phyloP scores from a whole-genome alignment of 2,888 invertebrate species.

The Caenorhabditis becei region DNA sequence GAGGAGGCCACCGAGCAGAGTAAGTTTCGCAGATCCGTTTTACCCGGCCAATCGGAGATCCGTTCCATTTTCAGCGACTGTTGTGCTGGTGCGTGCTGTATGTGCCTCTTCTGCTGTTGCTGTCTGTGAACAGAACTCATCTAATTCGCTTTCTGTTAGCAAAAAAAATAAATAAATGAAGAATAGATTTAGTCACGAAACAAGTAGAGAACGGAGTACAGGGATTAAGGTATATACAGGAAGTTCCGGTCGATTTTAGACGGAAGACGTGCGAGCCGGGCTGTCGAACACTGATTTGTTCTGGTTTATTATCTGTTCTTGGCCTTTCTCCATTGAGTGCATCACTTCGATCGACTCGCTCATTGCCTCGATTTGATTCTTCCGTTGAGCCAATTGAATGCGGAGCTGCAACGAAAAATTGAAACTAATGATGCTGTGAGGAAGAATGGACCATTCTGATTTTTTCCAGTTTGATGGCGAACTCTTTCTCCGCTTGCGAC shows the following conservation, averaged over 20 bases:
- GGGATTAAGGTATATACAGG: not conserved
- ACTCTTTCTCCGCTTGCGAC: conserved; percentile 22
- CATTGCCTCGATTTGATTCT: conserved; percentile 6
- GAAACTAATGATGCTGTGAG: not conserved
- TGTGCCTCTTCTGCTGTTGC: conserved; percentile 39
- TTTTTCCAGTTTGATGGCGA: conserved; percentile 33
- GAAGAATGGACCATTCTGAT: conserved; percentile 26
- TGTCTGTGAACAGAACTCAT: conserved; percentile 8
- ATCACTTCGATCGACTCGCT: conserved; percentile 31
- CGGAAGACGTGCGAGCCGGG: conserved; percentile 26
- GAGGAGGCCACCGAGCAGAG: conserved; percentile 24
- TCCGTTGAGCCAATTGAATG: conserved; percentile 13
- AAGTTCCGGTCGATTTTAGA: not conserved
- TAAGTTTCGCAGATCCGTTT: not conserved
- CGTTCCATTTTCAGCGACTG: conserved; percentile 32
- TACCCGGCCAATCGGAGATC: too few species aligned
- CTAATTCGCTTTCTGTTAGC: not conserved
- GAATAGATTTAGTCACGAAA: too few species aligned
- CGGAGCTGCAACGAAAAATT: conserved; percentile 29
- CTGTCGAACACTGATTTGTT: conserved; percentile 12
- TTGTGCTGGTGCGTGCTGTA: conserved; percentile 35
- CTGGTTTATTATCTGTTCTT: conserved; percentile 31
- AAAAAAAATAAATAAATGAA: too few species aligned
- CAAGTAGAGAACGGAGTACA: not conserved
- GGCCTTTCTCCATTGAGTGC: conserved; percentile 32